phyloP scores from a whole-genome alignment of 2,113 vertebrate species.

The Dendrocopos noguchii region DNA sequence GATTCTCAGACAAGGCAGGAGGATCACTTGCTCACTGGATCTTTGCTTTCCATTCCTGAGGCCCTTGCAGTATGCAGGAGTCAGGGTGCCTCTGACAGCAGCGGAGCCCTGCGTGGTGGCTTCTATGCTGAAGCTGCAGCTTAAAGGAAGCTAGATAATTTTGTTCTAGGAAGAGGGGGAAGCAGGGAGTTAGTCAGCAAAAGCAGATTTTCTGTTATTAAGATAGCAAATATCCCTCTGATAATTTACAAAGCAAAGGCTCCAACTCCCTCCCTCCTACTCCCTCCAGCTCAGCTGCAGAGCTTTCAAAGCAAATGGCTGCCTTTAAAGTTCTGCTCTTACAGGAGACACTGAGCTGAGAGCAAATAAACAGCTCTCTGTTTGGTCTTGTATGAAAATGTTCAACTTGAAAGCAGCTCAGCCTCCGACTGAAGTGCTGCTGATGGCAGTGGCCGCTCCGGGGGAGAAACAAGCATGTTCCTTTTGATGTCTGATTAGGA shows the following conservation, averaged over 20 bases:
- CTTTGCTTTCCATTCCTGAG: neutral
- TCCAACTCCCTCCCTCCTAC: neutral
- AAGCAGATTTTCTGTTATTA: constrained; percentile 1
- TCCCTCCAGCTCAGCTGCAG: neutral
- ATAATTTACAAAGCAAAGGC: constrained; percentile 20
- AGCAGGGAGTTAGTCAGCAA: neutral
- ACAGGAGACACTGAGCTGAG: neutral
- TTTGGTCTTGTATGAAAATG: constrained; percentile 23
- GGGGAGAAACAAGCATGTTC: neutral
- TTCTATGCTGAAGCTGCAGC: neutral
- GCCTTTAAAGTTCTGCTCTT: constrained; percentile 32
- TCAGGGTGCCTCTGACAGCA: neutral
- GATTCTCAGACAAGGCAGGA: neutral
- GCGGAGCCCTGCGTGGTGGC: neutral
- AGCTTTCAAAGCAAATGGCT: constrained; percentile 38
- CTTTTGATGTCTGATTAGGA: constrained; percentile 34
- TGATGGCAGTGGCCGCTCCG: neutral
- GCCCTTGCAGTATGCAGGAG: neutral
- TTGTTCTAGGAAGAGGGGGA: neutral
- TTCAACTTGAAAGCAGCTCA: constrained; percentile 32
- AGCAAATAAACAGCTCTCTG: constrained; percentile 36
- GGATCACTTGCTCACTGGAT: neutral
- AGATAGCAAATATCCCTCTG: neutral
- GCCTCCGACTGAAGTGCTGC: neutral
- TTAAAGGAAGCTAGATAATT: neutral